Conservation (phyloP, 2,797 vertebrate species). For the Phataginus tricuspis region DNA sequence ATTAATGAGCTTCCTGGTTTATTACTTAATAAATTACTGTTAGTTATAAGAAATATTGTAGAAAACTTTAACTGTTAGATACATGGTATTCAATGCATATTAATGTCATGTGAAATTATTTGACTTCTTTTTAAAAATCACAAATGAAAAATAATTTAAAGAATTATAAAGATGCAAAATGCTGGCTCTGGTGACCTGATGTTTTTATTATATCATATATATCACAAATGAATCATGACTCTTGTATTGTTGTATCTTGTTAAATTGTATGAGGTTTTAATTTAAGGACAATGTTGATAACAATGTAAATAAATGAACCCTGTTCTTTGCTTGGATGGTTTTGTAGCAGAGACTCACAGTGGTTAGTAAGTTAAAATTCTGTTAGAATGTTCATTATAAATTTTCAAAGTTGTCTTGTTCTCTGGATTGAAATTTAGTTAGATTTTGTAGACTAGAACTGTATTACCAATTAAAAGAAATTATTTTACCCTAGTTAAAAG, state of each 20-base stretch:
- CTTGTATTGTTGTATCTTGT: slow-evolving; percentile 40
- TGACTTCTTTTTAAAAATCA: slow-evolving; percentile 32
- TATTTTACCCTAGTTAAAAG: slow-evolving; percentile 34
- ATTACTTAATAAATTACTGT: slow-evolving; percentile 74
- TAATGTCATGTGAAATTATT: slow-evolving; percentile 57
- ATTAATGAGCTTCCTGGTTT: slow-evolving; percentile 69
- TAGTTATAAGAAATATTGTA: slow-evolving; percentile 65
- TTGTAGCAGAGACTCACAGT: slow-evolving; percentile 41
- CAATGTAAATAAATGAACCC: slow-evolving; percentile 61
- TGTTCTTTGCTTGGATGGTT: slow-evolving; percentile 48
- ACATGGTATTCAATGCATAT: slow-evolving; percentile 33
- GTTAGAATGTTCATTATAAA: slow-evolving; percentile 43
- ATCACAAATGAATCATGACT: slow-evolving; percentile 58
- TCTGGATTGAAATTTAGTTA: slow-evolving; percentile 58
- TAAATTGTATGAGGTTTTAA: slow-evolving; percentile 64
- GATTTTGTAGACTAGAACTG: slow-evolving; percentile 16
- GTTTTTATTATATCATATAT: slow-evolving; percentile 54
- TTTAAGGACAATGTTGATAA: slow-evolving; percentile 60
- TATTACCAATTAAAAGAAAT: slow-evolving; percentile 42
- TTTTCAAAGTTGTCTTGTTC: slow-evolving; percentile 48
- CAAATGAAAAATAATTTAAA: slow-evolving; percentile 59
- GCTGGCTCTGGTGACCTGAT: neutral
- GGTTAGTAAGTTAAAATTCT: slow-evolving; percentile 46
- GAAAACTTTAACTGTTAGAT: slow-evolving; percentile 35
- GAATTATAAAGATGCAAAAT: slow-evolving; percentile 41